A percentile compares a stretch with the other conserved stretches of the same genome.
These are phyloP conservation scores for Butastur rufipennis DNA, from an alignment of 2,113 vertebrate genomes.

Conservation along the genomic window DNA sequence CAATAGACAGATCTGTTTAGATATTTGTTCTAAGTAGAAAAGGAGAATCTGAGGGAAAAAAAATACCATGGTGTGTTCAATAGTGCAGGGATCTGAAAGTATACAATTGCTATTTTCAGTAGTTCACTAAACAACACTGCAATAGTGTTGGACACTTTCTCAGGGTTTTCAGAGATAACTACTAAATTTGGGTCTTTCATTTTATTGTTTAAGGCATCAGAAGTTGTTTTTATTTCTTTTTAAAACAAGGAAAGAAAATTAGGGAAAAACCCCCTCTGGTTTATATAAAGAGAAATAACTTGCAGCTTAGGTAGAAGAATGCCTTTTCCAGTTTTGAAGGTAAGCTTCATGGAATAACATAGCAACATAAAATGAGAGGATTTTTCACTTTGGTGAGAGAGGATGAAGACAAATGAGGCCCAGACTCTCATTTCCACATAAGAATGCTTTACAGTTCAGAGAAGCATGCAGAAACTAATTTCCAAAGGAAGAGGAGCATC, in stretches of 20 bases:
- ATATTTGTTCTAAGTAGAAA: neutral
- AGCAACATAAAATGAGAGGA: neutral
- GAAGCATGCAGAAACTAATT: neutral
- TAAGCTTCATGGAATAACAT: neutral
- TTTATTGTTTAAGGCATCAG: neutral
- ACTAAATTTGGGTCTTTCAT: neutral
- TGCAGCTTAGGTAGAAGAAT: neutral
- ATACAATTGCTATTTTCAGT: neutral
- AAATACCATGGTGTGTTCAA: accelerated
- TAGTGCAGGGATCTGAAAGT: neutral
- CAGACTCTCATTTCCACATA: neutral
- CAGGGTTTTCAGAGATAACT: neutral
- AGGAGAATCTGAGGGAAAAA: neutral
- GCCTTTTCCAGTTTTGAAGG: neutral
- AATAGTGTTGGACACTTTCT: neutral
- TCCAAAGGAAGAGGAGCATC: neutral
- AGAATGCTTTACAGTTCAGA: neutral
- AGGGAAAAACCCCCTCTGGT: accelerated
- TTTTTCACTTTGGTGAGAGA: neutral
- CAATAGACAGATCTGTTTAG: neutral
- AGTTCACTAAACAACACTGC: neutral
- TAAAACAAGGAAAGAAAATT: neutral
- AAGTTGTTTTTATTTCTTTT: neutral
- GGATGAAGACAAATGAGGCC: neutral
- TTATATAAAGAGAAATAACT: neutral